Percentiles rank a stretch among this genome's conserved stretches.
phyloP scores from a whole-genome alignment of 2,113 vertebrate species.

The Callipepla californica region DNA sequence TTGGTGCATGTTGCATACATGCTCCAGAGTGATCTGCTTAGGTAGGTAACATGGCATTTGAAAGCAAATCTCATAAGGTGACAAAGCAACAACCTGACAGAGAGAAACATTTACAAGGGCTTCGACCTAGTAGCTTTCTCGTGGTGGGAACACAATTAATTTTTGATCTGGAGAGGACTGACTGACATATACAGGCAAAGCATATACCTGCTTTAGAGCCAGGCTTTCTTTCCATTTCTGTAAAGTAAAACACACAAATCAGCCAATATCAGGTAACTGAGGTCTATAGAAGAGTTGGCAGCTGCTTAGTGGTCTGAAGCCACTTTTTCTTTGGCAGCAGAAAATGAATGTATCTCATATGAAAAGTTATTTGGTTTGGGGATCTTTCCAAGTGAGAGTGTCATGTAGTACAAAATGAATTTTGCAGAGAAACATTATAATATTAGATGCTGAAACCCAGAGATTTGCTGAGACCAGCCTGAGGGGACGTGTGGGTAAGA shows the following conservation, averaged over 20 bases:
- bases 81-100: conserved; percentile 23
- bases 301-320: background rate
- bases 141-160: background rate
- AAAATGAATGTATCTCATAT: background rate
- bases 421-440: background rate
- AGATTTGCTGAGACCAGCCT: background rate
- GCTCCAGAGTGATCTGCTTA: conserved; percentile 4
- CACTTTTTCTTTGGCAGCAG: background rate
- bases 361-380: background rate
- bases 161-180: conserved; percentile 18
- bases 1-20: background rate
- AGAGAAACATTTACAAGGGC: background rate
- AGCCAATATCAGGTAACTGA: conserved; percentile 1
- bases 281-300: background rate
- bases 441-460: conserved; percentile 1
- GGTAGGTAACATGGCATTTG: background rate
- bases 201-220: background rate
- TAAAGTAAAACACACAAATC: background rate
- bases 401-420: background rate
- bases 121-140: background rate
- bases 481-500: background rate
- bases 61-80: conserved; percentile 41
- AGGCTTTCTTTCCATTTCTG: conserved; percentile 7
- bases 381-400: background rate
- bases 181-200: background rate